Base-by-base conservation (phyloP, 2,113 vertebrate species). In the Cyanoderma ruficeps region DNA sequence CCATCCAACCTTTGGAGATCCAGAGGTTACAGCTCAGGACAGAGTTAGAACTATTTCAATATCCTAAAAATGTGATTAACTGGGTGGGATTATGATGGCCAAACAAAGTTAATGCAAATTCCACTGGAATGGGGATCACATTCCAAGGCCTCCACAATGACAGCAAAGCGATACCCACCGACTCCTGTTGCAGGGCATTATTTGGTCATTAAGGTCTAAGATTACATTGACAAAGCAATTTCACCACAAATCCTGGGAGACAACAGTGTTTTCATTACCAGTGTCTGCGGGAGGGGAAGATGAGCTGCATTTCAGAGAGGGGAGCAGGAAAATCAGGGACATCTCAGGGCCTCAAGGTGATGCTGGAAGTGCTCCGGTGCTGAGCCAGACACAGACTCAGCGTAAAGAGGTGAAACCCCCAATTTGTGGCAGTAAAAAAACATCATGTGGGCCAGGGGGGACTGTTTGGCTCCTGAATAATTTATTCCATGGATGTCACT, bases 181-280 rank as follows among this genome's bases (percentile, higher is more conserved):
- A 86, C 83, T 96, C 94, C 95, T 83, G 76, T 94, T 97, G 88
- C 96, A 93, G 2, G 1, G 57, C 61, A 64, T 95, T 89, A 68
- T 92, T 89, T 49, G 89, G 20, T 72, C 84, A 72, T 95, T 89
- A 90, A 83, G 87, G 57, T 52, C 41, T 97, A 93, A 91, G 41
- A 55, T 97, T 96, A 96, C 96, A 76, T 16, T 6, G 84, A 84
- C 94, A 90, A 93, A 91, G 87, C 87, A 80, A 91, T 83, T 93
- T 69, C 69, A 94, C 91, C 93, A 53, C 95, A 96, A 95, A 96
- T 91, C 91, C 91, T n/a, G 67, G 70, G 80, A 67, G 86, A 67
- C 41, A 20, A 56, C 16, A 13, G 65, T 39, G 68, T 85, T 90
- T 92, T 92, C 92, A 95, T 96, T 94, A 86, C 3, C 2, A 39